Conservation (phyloP, 1,140 invertebrate species). For the Colletes latitarsis region DNA sequence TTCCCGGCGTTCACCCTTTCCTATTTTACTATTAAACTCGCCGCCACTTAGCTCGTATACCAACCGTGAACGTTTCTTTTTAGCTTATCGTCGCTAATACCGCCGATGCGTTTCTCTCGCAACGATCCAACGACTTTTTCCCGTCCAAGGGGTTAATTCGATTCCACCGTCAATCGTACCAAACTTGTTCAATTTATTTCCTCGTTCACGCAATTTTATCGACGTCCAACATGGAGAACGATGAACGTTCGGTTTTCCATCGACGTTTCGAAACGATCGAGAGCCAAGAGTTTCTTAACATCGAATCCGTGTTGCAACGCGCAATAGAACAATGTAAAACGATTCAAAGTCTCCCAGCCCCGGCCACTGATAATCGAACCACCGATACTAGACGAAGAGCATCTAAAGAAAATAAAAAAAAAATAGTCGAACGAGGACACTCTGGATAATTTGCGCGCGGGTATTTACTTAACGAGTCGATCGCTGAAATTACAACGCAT, state of each 20-base stretch:
- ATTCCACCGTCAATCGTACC: too few relatives aligned
- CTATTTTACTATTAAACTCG: slow-evolving; percentile 44
- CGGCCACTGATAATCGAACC: neutral
- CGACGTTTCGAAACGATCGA: too few relatives aligned
- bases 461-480: slow-evolving; percentile 42
- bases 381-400: neutral
- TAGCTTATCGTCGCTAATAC: slow-evolving; percentile 44
- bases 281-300: too few relatives aligned
- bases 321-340: too few relatives aligned
- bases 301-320: too few relatives aligned
- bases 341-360: neutral
- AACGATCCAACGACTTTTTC: neutral
- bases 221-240: too few relatives aligned
- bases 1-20: neutral
- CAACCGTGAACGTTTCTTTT: slow-evolving; percentile 46
- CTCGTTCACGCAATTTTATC: too few relatives aligned
- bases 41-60: slow-evolving; percentile 56
- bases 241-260: too few relatives aligned
- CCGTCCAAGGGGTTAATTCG: neutral
- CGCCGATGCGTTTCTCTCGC: neutral
- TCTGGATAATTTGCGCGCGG: slow-evolving; percentile 10
- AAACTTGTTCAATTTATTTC: too few relatives aligned
- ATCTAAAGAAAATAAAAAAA: neutral
- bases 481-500: slow-evolving; percentile 48
- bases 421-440: neutral